phyloP scores from a whole-genome alignment of 2,797 vertebrate species.

The Limnodromus scolopaceus region DNA sequence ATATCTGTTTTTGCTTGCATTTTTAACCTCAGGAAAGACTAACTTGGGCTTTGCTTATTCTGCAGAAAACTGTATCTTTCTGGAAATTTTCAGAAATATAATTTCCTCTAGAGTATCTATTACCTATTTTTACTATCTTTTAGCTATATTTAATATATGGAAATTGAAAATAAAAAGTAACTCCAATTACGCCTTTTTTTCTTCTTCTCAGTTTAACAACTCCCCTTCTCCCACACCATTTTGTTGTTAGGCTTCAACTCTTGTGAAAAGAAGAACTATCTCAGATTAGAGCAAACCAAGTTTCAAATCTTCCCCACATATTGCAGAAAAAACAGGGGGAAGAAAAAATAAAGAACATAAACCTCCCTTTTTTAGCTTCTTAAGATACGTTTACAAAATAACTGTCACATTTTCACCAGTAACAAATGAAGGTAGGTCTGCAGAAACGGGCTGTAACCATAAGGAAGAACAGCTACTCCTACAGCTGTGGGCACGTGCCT shows the following conservation, averaged over 20 bases:
- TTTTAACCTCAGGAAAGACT: neutral
- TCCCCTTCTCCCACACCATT: neutral
- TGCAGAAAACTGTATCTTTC: neutral
- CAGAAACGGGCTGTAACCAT: neutral
- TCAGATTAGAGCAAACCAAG: neutral
- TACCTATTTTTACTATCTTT: neutral
- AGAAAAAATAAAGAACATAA: neutral
- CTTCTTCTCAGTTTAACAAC: neutral
- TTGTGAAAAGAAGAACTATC: neutral
- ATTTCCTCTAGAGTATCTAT: neutral
- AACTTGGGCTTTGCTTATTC: neutral
- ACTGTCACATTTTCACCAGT: neutral
- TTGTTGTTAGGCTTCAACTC: neutral
- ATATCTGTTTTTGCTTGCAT: neutral
- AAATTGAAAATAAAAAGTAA: neutral
- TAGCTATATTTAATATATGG: neutral
- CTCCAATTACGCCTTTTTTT: neutral
- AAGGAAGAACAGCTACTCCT: neutral
- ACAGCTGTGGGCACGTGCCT: neutral
- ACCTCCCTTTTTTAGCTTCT: neutral
- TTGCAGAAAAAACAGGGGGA: accelerated
- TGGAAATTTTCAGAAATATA: neutral
- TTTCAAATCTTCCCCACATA: neutral
- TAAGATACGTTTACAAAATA: neutral
- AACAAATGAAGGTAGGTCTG: neutral